These are phyloP conservation scores for Echinops telfairi DNA, from an alignment of 2,113 vertebrate species.

Conservation along the genomic window DNA sequence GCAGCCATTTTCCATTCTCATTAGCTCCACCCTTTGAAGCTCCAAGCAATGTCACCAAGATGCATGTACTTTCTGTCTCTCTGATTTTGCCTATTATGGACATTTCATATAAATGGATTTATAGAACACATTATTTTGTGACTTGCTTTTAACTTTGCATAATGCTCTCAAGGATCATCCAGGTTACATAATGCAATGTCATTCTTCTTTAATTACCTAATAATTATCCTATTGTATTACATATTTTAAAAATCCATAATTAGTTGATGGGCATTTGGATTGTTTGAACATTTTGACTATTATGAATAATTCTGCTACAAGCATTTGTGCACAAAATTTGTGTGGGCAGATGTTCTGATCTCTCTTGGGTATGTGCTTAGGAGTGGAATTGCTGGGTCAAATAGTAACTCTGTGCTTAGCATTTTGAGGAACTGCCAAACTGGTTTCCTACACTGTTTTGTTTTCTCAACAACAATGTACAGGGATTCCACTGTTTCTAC, in stretches of 20 bases:
- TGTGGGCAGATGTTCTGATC: neutral
- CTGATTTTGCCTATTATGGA: neutral
- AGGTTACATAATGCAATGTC: neutral
- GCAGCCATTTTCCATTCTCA: neutral
- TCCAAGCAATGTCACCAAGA: neutral
- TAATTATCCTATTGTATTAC: neutral
- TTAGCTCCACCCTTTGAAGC: neutral
- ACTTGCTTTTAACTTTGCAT: neutral
- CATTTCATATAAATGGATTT: neutral
- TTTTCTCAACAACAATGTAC: neutral
- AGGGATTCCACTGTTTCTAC: neutral
- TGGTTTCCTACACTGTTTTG: neutral
- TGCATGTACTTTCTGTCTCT: neutral
- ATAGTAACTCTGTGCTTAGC: neutral
- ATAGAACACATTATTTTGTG: neutral
- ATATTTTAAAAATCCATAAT: neutral
- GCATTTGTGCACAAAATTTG: neutral
- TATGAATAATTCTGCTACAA: neutral
- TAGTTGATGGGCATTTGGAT: neutral
- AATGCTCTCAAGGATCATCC: neutral
- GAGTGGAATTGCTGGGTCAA: neutral
- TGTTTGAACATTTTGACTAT: neutral
- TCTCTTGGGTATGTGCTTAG: neutral
- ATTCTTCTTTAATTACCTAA: neutral
- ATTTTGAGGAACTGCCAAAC: neutral